Percentiles rank a stretch among this genome's conserved stretches.
Conservation (phyloP, 2,888 invertebrate species). For the Spisula solida region DNA sequence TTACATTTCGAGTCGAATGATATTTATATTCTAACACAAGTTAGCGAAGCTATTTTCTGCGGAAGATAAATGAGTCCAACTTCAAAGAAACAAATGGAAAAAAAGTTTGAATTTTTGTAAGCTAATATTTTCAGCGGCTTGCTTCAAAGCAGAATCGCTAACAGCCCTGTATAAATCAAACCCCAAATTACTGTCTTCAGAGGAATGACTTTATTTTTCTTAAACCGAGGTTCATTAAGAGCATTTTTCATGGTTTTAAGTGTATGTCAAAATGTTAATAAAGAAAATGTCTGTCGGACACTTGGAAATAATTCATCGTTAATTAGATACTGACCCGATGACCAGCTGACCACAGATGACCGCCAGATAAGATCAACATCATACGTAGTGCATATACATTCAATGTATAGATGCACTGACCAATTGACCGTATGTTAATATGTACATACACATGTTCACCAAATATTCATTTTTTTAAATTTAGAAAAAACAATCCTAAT, state of each 20-base stretch:
- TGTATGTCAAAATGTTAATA: neutral
- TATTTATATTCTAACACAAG: slow-evolving; percentile 29
- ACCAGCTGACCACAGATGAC: slow-evolving; percentile 3
- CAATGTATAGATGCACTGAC: too few relatives aligned
- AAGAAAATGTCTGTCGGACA: slow-evolving; percentile 13
- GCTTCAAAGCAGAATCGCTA: slow-evolving; percentile 47
- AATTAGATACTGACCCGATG: slow-evolving; percentile 29
- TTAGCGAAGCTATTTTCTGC: slow-evolving; percentile 44
- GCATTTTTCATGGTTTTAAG: neutral
- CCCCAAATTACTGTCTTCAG: slow-evolving; percentile 33
- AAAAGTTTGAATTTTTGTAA: slow-evolving; percentile 39
- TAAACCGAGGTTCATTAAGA: slow-evolving; percentile 37
- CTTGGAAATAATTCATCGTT: slow-evolving; percentile 22
- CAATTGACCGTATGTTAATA: too few relatives aligned
- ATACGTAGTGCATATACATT: too few relatives aligned
- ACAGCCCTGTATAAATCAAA: slow-evolving; percentile 43
- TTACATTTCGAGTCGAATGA: slow-evolving; percentile 22
- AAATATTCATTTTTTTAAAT: too few relatives aligned
- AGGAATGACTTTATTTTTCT: slow-evolving; percentile 28
- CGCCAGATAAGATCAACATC: too few relatives aligned
- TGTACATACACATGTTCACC: too few relatives aligned
- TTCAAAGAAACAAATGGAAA: slow-evolving; percentile 50
- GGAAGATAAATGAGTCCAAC: slow-evolving; percentile 39
- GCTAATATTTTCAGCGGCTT: slow-evolving; percentile 49
- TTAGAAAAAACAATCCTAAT: too few relatives aligned